Evolutionary conservation across 1,140 invertebrate species (phyloP).

Genomic region (Colletes gigas): DNA sequence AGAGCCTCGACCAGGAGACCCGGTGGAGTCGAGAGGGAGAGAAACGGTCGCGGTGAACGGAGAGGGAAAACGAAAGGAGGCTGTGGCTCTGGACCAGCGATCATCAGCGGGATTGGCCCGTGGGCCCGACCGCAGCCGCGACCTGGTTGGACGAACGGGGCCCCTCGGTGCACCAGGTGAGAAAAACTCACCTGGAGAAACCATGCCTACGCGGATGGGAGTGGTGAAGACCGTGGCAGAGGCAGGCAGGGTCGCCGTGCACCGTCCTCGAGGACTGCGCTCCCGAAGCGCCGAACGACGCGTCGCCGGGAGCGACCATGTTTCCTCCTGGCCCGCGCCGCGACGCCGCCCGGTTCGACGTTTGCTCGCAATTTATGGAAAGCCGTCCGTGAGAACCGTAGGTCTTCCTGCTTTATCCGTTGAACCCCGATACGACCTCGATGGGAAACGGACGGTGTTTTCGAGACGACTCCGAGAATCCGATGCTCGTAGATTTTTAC

Average conservation of each 20-base stretch:
- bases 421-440: neutral
- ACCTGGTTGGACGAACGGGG: conserved; percentile 72
- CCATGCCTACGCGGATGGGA: conserved; percentile 59
- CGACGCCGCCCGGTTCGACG: conserved; percentile 1
- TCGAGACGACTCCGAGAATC: neutral
- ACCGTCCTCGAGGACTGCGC: neutral
- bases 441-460: conserved; percentile 13
- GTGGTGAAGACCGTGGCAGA: conserved; percentile 42
- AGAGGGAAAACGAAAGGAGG: conserved; percentile 58
- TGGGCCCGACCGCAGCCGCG: conserved; percentile 64
- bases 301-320: conserved; percentile 17
- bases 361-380: conserved; percentile 41
- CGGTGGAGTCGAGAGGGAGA: neutral
- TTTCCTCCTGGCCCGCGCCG: conserved; percentile 12
- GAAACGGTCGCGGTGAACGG: neutral
- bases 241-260: conserved; percentile 27
- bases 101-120: conserved; percentile 76
- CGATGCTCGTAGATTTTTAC: neutral
- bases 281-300: neutral
- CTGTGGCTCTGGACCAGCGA: conserved; percentile 73
- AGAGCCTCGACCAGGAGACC: conserved; percentile 5
- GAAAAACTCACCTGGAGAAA: conserved; percentile 69
- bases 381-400: conserved; percentile 36
- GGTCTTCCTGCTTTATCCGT: neutral
- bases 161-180: conserved; percentile 67